Evolutionary conservation across 92 coral and sea anemone species (phyloP).

Genomic region (Desmophyllum pertusum): DNA sequence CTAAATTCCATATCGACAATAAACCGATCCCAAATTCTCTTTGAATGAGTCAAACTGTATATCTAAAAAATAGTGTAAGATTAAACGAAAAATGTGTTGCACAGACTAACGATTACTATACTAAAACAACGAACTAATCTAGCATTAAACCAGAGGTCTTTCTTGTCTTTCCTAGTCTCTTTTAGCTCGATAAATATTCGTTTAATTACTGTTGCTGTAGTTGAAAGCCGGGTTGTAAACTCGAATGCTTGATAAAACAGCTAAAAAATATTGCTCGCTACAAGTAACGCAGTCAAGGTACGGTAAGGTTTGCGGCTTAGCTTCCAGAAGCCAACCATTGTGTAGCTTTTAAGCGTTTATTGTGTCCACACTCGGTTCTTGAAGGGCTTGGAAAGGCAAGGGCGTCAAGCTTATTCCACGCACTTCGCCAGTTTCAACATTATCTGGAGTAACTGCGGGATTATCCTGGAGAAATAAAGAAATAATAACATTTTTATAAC

Average conservation of each 20-base stretch:
- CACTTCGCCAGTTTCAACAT: neutral
- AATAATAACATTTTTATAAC: no score
- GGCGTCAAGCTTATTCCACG: neutral
- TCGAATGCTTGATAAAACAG: neutral
- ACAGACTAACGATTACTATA: neutral
- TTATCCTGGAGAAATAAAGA: neutral
- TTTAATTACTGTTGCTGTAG: neutral
- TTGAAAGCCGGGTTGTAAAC: neutral
- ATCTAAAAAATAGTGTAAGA: neutral
- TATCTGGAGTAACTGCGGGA: neutral
- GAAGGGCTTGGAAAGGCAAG: neutral
- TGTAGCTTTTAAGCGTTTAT: neutral
- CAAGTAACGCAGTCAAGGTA: neutral
- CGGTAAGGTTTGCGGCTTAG: neutral
- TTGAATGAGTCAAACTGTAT: neutral
- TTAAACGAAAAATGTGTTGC: neutral
- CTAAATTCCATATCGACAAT: neutral
- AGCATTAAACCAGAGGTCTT: neutral
- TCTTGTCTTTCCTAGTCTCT: neutral
- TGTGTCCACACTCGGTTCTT: neutral
- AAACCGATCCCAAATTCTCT: neutral
- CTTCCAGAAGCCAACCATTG: neutral
- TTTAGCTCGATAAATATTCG: neutral
- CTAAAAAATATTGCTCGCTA: neutral
- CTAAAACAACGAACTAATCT: no score